Evolutionary conservation across 1,140 invertebrate genomes (phyloP).

Genomic region (Bilobella aurantiaca): DNA sequence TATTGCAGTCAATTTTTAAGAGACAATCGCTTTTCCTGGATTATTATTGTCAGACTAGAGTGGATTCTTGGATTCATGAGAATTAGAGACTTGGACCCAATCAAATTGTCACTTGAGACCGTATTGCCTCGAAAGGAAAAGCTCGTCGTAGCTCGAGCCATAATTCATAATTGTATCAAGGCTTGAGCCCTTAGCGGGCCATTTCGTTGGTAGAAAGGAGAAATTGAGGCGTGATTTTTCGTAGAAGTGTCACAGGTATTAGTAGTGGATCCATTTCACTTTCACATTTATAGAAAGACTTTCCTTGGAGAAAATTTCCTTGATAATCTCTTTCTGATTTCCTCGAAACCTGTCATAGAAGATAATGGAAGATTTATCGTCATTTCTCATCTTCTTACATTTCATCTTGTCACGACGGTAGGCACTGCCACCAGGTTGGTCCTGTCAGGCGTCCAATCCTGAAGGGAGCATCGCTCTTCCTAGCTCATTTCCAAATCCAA

Average conservation of each 20-base stretch:
- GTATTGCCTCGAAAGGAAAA: background rate
- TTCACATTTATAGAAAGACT: slow-evolving; percentile 3
- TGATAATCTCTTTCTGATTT: slow-evolving; percentile 30
- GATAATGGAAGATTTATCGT: slow-evolving; percentile 31
- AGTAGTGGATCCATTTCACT: slow-evolving; percentile 30
- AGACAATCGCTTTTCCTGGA: background rate
- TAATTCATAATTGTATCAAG: slow-evolving; percentile 35
- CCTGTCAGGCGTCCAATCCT: too few relatives aligned
- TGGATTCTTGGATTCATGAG: slow-evolving; percentile 34
- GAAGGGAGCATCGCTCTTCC: too few relatives aligned
- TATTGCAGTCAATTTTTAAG: background rate
- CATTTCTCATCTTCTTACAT: slow-evolving; percentile 6
- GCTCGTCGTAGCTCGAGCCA: slow-evolving; percentile 12
- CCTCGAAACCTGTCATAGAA: background rate
- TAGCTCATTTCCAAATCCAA: background rate
- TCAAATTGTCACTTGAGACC: slow-evolving; percentile 34
- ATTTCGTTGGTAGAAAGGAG: background rate
- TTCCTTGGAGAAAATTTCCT: background rate
- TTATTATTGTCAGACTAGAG: slow-evolving; percentile 16
- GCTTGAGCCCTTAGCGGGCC: background rate
- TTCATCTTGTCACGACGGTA: slow-evolving; percentile 6
- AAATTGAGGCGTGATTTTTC: background rate
- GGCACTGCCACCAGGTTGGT: too few relatives aligned
- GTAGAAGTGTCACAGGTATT: slow-evolving; percentile 13
- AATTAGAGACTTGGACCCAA: slow-evolving; percentile 30